These are phyloP conservation scores for Galaxias olidus DNA, from an alignment of 2,797 vertebrate genomes.

Conservation along the genomic window DNA sequence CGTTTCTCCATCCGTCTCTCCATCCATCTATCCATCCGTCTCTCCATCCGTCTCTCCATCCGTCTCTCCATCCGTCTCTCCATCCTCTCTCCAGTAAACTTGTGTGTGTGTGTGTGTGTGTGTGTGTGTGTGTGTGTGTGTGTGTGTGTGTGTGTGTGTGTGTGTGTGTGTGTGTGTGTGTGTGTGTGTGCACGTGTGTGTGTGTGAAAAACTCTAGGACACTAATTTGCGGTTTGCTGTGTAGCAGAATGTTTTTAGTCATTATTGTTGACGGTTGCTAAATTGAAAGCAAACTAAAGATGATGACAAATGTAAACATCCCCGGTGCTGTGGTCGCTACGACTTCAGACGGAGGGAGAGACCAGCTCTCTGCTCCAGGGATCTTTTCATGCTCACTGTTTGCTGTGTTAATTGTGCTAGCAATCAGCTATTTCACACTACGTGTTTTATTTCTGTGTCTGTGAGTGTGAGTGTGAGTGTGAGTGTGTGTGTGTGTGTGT, in stretches of 20 bases:
- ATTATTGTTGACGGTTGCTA: conserved; percentile 66
- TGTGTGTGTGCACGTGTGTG: conserved; percentile 55
- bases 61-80: background rate
- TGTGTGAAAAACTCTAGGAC: conserved; percentile 68
- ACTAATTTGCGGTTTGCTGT: conserved; percentile 64
- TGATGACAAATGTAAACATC: conserved; percentile 73
- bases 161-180: conserved; percentile 62
- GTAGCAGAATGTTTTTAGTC: conserved; percentile 55
- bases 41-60: background rate
- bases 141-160: conserved; percentile 34
- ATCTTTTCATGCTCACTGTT: conserved; percentile 68
- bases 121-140: conserved; percentile 34
- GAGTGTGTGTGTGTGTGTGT: conserved; percentile 16
- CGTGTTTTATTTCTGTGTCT: conserved; percentile 50
- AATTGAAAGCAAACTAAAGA: conserved; percentile 75
- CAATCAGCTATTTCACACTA: conserved; percentile 66
- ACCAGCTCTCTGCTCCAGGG: conserved; percentile 45
- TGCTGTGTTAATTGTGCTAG: conserved; percentile 73
- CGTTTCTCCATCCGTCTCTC: conserved; percentile 20
- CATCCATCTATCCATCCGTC: conserved; percentile 65
- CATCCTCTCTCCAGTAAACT: background rate
- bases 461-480: conserved; percentile 22
- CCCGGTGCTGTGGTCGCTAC: conserved; percentile 56
- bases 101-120: conserved; percentile 68
- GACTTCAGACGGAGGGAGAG: conserved; percentile 51